Conservation (phyloP, 2,797 vertebrate species). For the Cyprinodon diabolis region DNA sequence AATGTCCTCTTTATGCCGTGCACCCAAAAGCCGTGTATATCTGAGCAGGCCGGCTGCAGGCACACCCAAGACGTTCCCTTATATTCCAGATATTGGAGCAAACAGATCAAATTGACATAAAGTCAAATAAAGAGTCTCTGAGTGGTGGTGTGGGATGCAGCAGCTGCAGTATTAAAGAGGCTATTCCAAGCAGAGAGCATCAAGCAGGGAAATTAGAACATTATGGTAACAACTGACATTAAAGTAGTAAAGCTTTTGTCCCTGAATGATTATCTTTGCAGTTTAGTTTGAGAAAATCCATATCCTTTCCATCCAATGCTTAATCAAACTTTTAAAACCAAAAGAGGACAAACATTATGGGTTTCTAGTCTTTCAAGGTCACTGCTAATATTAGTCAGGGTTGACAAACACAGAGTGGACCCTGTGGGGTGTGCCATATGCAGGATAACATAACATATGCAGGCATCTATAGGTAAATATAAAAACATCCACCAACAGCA, state of each 20-base stretch:
- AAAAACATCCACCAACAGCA: too few species aligned
- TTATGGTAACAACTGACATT: background rate
- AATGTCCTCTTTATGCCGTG: background rate
- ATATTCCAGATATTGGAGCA: background rate
- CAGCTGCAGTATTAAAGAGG: background rate
- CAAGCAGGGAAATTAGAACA: background rate
- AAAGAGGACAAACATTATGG: too few species aligned
- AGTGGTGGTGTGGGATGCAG: background rate
- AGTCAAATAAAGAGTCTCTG: background rate
- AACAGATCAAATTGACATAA: background rate
- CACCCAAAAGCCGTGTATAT: background rate
- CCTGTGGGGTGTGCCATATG: too few species aligned
- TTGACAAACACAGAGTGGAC: too few species aligned
- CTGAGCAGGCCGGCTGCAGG: background rate
- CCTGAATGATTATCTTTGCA: too few species aligned
- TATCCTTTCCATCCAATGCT: too few species aligned
- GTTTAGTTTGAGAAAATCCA: background rate
- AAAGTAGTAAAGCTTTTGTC: background rate
- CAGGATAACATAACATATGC: too few species aligned
- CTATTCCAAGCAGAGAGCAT: background rate
- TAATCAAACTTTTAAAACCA: too few species aligned
- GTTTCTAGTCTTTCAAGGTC: too few species aligned
- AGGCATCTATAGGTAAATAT: too few species aligned
- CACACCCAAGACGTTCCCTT: background rate
- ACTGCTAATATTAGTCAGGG: too few species aligned